Percentiles rank a stretch among this genome's conserved stretches.
Conservation (phyloP, 2,888 invertebrate genomes). For the Zaprionus bogoriensis region DNA sequence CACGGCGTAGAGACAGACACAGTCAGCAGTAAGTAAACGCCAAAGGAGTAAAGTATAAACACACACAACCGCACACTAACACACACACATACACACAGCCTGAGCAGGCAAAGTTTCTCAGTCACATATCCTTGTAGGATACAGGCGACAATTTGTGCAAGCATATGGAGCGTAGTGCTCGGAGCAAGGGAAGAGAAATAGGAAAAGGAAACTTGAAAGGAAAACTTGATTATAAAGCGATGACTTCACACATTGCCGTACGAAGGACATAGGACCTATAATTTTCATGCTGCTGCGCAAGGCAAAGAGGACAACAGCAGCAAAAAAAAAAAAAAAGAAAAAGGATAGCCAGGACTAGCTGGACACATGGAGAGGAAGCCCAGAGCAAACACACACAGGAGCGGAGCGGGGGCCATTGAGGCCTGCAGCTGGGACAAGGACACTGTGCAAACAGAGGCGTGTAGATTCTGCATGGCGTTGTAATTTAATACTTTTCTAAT, state of each 20-base stretch:
- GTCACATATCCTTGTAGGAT: slow-evolving; percentile 57
- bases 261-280: slow-evolving; percentile 62
- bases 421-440: slow-evolving; percentile 41
- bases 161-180: slow-evolving; percentile 60
- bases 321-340: slow-evolving; percentile 12
- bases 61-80: slow-evolving; percentile 21
- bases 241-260: slow-evolving; percentile 79
- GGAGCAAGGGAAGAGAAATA: slow-evolving; percentile 18
- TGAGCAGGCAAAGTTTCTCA: slow-evolving; percentile 23
- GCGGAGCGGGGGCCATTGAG: background rate
- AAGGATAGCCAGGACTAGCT: slow-evolving; percentile 38
- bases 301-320: slow-evolving; percentile 1
- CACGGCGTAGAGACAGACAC: slow-evolving; percentile 28
- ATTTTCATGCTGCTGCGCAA: slow-evolving; percentile 56
- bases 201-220: slow-evolving; percentile 69
- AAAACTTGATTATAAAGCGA: slow-evolving; percentile 81
- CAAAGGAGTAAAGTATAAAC: slow-evolving; percentile 50
- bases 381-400: background rate
- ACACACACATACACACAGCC: slow-evolving; percentile 7
- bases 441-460: slow-evolving; percentile 72
- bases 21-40: slow-evolving; percentile 55
- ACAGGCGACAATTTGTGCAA: slow-evolving; percentile 67
- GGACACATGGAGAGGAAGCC: slow-evolving; percentile 8
- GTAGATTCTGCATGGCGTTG: slow-evolving; percentile 46
- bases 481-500: slow-evolving; percentile 78